Base-by-base conservation (phyloP, 1,140 invertebrate genomes). In the Drosophila santomea region DNA sequence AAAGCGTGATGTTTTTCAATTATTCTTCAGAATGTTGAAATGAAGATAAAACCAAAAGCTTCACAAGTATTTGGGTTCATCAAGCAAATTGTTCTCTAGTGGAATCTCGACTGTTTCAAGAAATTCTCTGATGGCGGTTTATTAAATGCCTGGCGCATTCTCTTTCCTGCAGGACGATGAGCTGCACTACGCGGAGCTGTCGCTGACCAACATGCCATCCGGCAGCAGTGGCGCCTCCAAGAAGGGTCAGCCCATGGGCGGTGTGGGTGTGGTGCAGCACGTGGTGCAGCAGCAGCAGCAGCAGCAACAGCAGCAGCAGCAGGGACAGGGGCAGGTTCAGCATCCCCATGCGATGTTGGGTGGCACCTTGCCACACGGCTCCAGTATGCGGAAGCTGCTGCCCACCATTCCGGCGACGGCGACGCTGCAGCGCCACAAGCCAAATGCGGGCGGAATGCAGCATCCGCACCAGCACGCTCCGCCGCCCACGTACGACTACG, bases 161-260 rank as follows among this genome's bases (percentile, higher is more conserved):
- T 39, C 32, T 6, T 2, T 17, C 17, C 59, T 7, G 8, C 41
- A 94, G 78, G 93, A 93, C 51, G 94, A 95, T 54, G 95, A 96
- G 91, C 94, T 96, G 72, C 96, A 95, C 54, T 96, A 96, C 80
- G 95, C 95, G 25, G 95, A 96, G 77, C 92, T 96, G 51, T 94
- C 95, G 56, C 92, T 96, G 61, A 72, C 66, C 39, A 68, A 54
- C 55, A 92, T 92, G 36, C 89, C 92, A 12, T 80, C 93, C 38
- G 91, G 51, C n/a, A 51, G 67, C 44, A 35, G 78, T 47, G 71
- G 73, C 78, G 75, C 47, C 67, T 66, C 74, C 28, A 78, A 90
- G 68, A 72, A 85, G 57, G 63, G 63, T 14, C 75, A 90, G 59
- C 54, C 78, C 35, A 1, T 14, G 3, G 60, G 44, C 41, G 44